Base-by-base conservation (phyloP, 2,888 invertebrate genomes). In the Trissolcus brochymenae region DNA sequence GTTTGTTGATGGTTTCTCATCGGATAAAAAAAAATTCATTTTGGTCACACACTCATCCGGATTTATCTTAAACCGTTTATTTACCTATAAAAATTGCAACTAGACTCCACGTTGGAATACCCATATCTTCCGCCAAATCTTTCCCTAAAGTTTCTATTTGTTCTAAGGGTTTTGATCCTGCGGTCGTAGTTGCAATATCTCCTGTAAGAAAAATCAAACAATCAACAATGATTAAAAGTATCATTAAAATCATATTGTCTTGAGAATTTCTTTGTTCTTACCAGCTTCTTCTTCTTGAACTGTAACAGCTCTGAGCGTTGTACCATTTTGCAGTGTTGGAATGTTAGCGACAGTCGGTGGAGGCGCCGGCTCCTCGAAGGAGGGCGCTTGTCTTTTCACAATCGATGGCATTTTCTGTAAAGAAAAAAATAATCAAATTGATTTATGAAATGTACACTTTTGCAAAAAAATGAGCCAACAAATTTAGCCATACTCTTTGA, bases 41-140 rank as follows among this genome's bases (percentile, higher is more conserved):
- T 35, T 35, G 9, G 7, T 9, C 9, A 35, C 6, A 35, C 2
- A 9, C 35, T 35, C 35, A 35, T 35, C 35, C 2, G 11, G 35
- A 11, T 14, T 14, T 0, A 14, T 46, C 7, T 16, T 14, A 6
- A 46, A 46, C 14, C 14, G 4, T 16, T 1, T 14, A 46, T 4
- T 74, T 90, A 94, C 95, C 94, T 87, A 95, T 94, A 83, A 95
- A 92, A 86, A 96, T 95, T 82, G 95, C 94, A 71, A 96, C 95
- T 75, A 96, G 91, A 78, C 94, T 95, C 95, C 96, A 96, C 84
- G 94, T 92, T 80, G 96, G 95, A 87, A 96, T 92, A 79, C 95
- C 95, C 87, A 94, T 92, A 84, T 93, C 93, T 76, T 93, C 92
- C 35, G 94, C 93, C 43, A 94, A 84, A 35, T 92, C 92, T 25